Conservation (phyloP, 2,888 invertebrate genomes). For the Xiphydria camelus region DNA sequence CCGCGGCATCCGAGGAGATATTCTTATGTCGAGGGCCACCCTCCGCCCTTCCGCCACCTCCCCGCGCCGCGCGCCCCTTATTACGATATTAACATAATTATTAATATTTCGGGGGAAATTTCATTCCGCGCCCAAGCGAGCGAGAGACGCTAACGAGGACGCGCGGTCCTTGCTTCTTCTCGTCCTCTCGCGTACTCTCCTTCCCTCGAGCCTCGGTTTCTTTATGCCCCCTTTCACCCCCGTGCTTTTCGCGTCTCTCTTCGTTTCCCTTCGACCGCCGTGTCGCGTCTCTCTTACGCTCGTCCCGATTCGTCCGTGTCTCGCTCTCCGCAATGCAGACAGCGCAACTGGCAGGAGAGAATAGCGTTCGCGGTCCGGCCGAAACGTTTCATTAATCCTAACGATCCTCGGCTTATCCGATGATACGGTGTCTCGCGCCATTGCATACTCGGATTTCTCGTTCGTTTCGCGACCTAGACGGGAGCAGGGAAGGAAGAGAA, state of each 20-base stretch:
- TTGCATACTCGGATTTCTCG: constrained; percentile 2
- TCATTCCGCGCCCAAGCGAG: constrained; percentile 20
- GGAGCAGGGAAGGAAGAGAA: too few relatives aligned
- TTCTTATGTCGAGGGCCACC: constrained; percentile 53
- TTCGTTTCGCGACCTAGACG: too few relatives aligned
- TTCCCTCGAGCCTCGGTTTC: neutral
- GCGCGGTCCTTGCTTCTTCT: neutral
- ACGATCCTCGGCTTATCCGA: constrained; percentile 18
- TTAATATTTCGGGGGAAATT: constrained; percentile 38
- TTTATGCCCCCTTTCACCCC: constrained; percentile 7
- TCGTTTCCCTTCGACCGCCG: neutral
- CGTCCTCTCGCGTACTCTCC: neutral
- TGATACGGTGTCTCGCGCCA: constrained; percentile 15
- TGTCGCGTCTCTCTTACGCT: constrained; percentile 2
- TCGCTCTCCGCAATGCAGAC: constrained; percentile 21
- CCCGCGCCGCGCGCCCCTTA: constrained; percentile 24
- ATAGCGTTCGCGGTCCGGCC: constrained; percentile 11
- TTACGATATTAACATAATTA: constrained; percentile 54
- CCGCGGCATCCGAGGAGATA: constrained; percentile 52
- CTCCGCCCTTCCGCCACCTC: constrained; percentile 13
- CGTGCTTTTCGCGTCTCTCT: constrained; percentile 7
- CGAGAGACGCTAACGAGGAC: constrained; percentile 31
- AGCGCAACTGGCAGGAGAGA: too few relatives aligned
- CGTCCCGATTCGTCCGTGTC: constrained; percentile 15
- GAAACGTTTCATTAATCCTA: constrained; percentile 32